phyloP scores from a whole-genome alignment of 2,797 vertebrate genomes.

The Phylloscopus collybita region DNA sequence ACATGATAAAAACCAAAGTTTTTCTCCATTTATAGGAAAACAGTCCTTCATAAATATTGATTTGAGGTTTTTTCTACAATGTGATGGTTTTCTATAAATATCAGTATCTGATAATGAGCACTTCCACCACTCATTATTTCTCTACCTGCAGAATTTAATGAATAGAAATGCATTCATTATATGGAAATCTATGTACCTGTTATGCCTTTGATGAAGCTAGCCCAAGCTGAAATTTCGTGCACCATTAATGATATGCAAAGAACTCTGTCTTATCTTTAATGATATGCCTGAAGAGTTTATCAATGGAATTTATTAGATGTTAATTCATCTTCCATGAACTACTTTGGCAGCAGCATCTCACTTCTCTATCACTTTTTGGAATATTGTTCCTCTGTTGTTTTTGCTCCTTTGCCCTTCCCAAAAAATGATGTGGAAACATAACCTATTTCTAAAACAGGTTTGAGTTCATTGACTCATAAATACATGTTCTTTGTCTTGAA shows the following conservation, averaged over 20 bases:
- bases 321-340: conserved; percentile 44
- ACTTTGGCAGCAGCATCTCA: not conserved
- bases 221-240: conserved; percentile 54
- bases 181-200: conserved; percentile 62
- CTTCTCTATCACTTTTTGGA: not conserved
- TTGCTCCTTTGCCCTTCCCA: not conserved
- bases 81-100: conserved; percentile 58
- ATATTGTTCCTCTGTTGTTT: not conserved
- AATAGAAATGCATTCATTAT: conserved; percentile 56
- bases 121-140: conserved; percentile 45
- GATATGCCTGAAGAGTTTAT: conserved; percentile 58
- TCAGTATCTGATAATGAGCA: conserved; percentile 54
- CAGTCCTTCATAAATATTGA: conserved; percentile 53
- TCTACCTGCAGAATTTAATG: conserved; percentile 54
- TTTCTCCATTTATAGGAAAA: conserved; percentile 29
- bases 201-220: conserved; percentile 61
- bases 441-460: not conserved
- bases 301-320: conserved; percentile 39
- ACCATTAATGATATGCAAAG: conserved; percentile 57
- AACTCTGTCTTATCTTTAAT: conserved; percentile 65
- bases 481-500: not conserved
- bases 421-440: not conserved
- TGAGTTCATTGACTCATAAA: not conserved
- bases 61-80: not conserved
- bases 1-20: not conserved